Conservation (phyloP, 2,888 invertebrate species). For the Pyrrhia umbra region DNA sequence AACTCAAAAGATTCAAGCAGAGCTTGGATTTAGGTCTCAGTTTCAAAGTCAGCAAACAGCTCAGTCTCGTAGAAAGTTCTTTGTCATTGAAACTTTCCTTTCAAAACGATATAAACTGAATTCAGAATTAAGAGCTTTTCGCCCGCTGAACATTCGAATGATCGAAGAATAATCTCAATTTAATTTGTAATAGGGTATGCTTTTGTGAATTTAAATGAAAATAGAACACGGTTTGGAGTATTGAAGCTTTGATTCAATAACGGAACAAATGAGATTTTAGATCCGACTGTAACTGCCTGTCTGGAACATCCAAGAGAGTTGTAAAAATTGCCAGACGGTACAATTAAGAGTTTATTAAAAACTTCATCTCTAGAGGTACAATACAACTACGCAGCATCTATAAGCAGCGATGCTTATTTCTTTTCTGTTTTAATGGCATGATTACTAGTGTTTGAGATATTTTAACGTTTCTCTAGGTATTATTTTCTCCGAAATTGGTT, state of each 20-base stretch:
- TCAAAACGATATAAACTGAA: slow-evolving; percentile 19
- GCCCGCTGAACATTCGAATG: neutral
- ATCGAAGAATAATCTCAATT: slow-evolving; percentile 17
- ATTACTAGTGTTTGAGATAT: neutral
- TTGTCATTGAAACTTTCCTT: slow-evolving; percentile 23
- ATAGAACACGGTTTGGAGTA: neutral
- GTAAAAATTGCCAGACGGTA: neutral
- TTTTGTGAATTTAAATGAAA: slow-evolving; percentile 29
- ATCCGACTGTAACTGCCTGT: neutral
- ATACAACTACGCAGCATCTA: neutral
- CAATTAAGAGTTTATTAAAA: neutral
- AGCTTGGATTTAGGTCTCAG: slow-evolving; percentile 12
- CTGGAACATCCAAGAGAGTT: neutral
- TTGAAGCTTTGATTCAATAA: slow-evolving; percentile 24
- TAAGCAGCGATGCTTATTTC: neutral
- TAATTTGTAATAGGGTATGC: slow-evolving; percentile 20
- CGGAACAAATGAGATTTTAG: slow-evolving; percentile 8
- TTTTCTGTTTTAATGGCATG: neutral
- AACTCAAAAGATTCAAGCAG: slow-evolving; percentile 8
- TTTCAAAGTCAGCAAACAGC: slow-evolving; percentile 24
- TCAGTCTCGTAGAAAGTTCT: slow-evolving; percentile 2
- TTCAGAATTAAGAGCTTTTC: slow-evolving; percentile 7
- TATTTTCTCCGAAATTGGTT: too few relatives aligned
- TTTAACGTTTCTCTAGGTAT: too few relatives aligned
- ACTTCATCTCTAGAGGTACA: neutral